These are phyloP conservation scores for Vanessa atalanta DNA, from an alignment of 1,140 invertebrate genomes.

Conservation along the genomic window DNA sequence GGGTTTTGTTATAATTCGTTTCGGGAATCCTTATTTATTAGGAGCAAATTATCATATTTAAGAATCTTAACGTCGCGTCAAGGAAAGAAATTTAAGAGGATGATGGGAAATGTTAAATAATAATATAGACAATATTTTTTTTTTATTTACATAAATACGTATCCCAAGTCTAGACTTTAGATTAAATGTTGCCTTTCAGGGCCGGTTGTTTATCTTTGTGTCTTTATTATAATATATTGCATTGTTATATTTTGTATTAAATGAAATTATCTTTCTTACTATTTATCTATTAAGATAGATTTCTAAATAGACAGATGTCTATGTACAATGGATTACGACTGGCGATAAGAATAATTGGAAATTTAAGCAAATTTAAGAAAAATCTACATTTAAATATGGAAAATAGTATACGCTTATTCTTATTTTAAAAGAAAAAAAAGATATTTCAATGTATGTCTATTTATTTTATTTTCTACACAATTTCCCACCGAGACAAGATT, in stretches of 20 bases:
- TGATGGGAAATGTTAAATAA: neutral
- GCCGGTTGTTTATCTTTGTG: too few relatives aligned
- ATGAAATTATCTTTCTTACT: too few relatives aligned
- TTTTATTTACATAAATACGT: neutral
- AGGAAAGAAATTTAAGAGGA: neutral
- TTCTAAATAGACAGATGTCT: too few relatives aligned
- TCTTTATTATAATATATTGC: too few relatives aligned
- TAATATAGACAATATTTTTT: neutral
- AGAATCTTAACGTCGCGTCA: neutral
- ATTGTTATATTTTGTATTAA: too few relatives aligned
- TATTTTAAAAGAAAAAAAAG: neutral
- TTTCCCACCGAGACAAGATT: conserved; percentile 18
- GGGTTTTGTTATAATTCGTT: neutral
- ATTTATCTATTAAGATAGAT: too few relatives aligned
- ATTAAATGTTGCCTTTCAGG: too few relatives aligned
- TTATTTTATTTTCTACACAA: conserved; percentile 15
- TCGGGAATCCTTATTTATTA: neutral
- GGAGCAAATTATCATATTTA: neutral
- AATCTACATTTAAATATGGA: too few relatives aligned
- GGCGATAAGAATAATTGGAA: too few relatives aligned
- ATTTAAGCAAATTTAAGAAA: too few relatives aligned
- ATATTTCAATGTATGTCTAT: neutral
- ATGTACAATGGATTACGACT: too few relatives aligned
- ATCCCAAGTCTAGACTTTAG: too few relatives aligned
- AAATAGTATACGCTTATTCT: neutral